A percentile compares a stretch with the other conserved stretches of the same genome.
Conservation (phyloP, 1,140 invertebrate species). For the Pseudachorutes palmiensis region DNA sequence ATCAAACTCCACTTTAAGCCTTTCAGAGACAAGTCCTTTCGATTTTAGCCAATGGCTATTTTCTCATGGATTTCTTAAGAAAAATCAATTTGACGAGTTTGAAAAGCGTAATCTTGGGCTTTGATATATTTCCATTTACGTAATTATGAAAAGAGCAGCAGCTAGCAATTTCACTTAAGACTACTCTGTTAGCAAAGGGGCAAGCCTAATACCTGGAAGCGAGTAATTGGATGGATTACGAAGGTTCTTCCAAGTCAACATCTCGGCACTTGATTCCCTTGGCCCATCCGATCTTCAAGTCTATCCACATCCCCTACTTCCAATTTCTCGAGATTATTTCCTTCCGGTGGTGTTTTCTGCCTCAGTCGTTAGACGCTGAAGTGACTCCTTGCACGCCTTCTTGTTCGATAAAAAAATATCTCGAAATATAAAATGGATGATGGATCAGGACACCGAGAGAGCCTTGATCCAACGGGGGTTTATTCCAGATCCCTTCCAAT, state of each 20-base stretch:
- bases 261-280: not conserved
- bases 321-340: not conserved
- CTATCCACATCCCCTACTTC: not conserved
- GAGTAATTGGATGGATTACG: not conserved
- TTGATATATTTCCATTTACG: too few relatives aligned
- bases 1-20: too few relatives aligned
- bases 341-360: not conserved
- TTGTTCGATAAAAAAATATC: not conserved
- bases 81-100: too few relatives aligned
- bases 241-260: not conserved
- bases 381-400: not conserved
- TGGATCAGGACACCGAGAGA: too few relatives aligned
- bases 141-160: too few relatives aligned
- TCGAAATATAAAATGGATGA: not conserved
- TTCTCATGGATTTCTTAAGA: too few relatives aligned
- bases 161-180: too few relatives aligned
- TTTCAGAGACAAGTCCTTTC: too few relatives aligned
- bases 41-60: too few relatives aligned
- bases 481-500: not conserved
- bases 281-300: not conserved
- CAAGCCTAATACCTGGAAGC: not conserved
- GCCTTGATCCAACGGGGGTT: not conserved
- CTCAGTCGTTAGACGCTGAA: not conserved
- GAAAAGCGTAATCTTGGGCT: too few relatives aligned
- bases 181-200: too few relatives aligned